Percentiles rank a stretch among this genome's conserved stretches.
These are phyloP conservation scores for Rhabdornis inornatus DNA, from an alignment of 2,113 vertebrate species.

Conservation along the genomic window DNA sequence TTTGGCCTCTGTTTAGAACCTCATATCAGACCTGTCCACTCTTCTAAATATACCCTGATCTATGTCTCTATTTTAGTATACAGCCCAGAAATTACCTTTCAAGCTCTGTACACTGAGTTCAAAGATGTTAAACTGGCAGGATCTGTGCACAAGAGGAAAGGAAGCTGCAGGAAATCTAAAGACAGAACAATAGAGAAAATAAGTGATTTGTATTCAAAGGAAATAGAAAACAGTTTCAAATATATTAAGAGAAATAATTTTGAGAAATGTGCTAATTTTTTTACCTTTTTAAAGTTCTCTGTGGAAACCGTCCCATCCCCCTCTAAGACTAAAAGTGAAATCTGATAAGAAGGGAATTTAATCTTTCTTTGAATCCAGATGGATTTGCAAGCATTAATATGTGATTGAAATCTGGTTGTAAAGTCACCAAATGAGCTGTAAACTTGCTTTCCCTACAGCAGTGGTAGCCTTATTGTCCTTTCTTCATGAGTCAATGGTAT, in stretches of 20 bases:
- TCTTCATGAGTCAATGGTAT: not conserved
- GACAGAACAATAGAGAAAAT: not conserved
- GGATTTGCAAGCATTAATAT: not conserved
- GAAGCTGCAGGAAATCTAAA: not conserved
- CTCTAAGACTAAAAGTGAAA: not conserved
- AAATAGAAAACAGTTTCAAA: not conserved
- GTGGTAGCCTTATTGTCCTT: not conserved
- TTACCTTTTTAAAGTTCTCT: not conserved
- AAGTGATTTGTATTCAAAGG: not conserved
- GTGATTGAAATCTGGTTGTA: not conserved
- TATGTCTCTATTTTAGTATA: conserved; percentile 25
- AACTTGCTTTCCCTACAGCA: not conserved
- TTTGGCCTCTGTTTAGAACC: conserved; percentile 22
- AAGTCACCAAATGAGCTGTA: not conserved
- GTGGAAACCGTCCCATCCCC: not conserved
- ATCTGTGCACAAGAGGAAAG: not conserved
- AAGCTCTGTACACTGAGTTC: not conserved
- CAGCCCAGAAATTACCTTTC: conserved; percentile 13
- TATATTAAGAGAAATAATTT: not conserved
- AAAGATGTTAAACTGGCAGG: not conserved
- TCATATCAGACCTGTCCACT: conserved; percentile 19
- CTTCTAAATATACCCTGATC: conserved; percentile 1
- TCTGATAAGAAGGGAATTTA: not conserved
- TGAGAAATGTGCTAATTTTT: not conserved
- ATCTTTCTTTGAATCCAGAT: not conserved